Percentiles rank a stretch among this genome's conserved stretches.
Evolutionary conservation across 2,797 vertebrate genomes (phyloP).

Genomic region (Lepus townsendii): DNA sequence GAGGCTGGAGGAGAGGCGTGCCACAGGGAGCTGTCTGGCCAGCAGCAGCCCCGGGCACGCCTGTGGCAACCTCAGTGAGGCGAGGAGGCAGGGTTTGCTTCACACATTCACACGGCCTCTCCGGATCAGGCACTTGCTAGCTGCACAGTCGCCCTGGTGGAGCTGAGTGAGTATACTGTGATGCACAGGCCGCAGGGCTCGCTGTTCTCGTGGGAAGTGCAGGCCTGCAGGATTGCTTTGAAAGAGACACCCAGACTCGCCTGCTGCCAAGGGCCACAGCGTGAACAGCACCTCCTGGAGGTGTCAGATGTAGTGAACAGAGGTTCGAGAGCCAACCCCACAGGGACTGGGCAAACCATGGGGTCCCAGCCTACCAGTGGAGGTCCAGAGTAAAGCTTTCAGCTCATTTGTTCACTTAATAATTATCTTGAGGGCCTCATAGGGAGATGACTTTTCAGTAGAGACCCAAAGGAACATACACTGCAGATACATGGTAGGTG

Average conservation of each 20-base stretch:
- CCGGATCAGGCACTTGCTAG: fast-evolving
- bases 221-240: not conserved
- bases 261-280: fast-evolving
- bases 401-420: not conserved
- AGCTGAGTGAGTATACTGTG: not conserved
- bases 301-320: not conserved
- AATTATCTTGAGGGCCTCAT: not conserved
- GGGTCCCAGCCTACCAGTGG: not conserved
- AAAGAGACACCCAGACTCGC: not conserved
- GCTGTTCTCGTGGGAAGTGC: not conserved
- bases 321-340: not conserved
- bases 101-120: not conserved
- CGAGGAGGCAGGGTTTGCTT: not conserved
- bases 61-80: not conserved
- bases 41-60: not conserved
- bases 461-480: not conserved
- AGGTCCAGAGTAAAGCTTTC: not conserved
- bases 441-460: not conserved
- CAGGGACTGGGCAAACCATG: not conserved
- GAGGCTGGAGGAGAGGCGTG: no score
- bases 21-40: no score
- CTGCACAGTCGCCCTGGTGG: not conserved
- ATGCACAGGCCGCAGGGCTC: not conserved
- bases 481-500: not conserved
- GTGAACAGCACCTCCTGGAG: not conserved